Base-by-base conservation (phyloP, 2,113 vertebrate species). In the Podilymbus podiceps region DNA sequence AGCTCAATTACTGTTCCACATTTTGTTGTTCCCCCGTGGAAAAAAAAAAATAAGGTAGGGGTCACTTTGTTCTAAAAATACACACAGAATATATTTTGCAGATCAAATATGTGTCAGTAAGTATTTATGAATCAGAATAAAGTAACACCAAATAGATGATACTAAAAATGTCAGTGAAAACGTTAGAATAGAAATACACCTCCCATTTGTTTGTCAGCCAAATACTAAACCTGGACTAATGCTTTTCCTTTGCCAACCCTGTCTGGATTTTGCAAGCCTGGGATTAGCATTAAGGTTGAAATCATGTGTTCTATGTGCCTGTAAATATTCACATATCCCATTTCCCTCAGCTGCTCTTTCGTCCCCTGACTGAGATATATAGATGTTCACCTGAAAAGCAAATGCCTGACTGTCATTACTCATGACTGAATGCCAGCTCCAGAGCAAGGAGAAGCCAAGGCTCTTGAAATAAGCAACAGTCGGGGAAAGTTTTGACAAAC, bases 1-100 rank as follows among this genome's bases (percentile, higher is more conserved):
- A 95, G 46, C 62, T 84, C 74, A 47, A 21, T 60, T 62, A 62
- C 38, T 63, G 14, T 69, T 95, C 68, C 15, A 79, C 3, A 53
- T 85, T 90, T 96, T 91, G 21, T n/a, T 91, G 22, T 55, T 82
- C 56, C 33, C 35, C 31, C 85, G 25, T 52, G 67, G 28, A 79
- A 91, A 38, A 38, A 91, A 38, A 38, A 91, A 89, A 46, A 79
- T 64, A 69, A 62, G 68, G 31, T 88, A 76, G 52, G 75, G 75
- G 84, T 89, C 74, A 92, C 85, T 90, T 95, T 75, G 35, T 93
- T 97, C 93, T 95, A 91, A 97, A 97, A 97, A 95, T 95, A 97
- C 58, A 93, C 27, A 81, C 21, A 75, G 38, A 85, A 40, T 71
- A 28, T 72, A 94, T 89, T 90, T 88, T 90, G 40, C 79, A 95